Percentiles rank a stretch among this genome's conserved stretches.
Evolutionary conservation across 2,113 vertebrate species (phyloP).

Genomic region (Nymphicus hollandicus): DNA sequence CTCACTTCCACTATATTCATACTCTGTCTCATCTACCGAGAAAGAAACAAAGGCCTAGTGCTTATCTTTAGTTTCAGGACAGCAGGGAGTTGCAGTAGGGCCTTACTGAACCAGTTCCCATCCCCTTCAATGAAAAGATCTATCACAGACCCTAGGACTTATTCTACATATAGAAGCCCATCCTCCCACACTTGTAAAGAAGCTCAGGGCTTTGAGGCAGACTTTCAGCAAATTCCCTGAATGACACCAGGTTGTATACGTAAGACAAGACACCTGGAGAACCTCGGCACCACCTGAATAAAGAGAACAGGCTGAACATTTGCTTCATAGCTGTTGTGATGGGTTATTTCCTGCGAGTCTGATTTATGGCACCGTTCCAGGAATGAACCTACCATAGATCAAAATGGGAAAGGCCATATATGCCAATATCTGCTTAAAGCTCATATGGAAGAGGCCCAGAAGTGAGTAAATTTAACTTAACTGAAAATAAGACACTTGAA

Average conservation of each 20-base stretch:
- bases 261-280: background rate
- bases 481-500: background rate
- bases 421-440: background rate
- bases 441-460: background rate
- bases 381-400: background rate
- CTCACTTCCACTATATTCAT: slow-evolving; percentile 98
- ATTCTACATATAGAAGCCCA: background rate
- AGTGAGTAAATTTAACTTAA: background rate
- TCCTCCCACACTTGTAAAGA: background rate
- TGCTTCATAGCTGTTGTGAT: background rate
- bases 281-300: background rate
- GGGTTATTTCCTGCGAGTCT: background rate
- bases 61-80: background rate
- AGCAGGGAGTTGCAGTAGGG: background rate
- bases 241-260: background rate
- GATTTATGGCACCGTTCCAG: background rate
- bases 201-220: background rate
- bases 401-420: background rate
- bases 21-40: slow-evolving; percentile 91
- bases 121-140: background rate
- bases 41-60: background rate
- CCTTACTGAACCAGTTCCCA: background rate
- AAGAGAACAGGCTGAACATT: background rate
- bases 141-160: background rate
- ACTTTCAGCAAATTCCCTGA: background rate